Evolutionary conservation across 2,113 vertebrate species (phyloP), one percentile per base, ranked within the genome.

Genomic region (Rhea pennata): DNA sequence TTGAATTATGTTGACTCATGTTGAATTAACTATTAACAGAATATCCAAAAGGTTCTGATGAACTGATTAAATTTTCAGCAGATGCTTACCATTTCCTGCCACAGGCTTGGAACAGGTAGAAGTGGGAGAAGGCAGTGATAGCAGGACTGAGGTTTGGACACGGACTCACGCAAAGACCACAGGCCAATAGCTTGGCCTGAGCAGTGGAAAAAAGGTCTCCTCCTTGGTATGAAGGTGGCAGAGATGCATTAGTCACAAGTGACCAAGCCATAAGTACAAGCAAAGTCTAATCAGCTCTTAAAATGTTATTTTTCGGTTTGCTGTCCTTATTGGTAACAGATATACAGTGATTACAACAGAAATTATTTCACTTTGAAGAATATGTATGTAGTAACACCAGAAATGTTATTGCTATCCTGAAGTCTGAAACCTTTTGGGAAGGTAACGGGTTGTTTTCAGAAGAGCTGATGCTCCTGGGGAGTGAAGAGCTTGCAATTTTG

Each of bases 301-400:
- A 9, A n/a, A 19, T 11, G 9, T 51, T 31, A 40, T 22, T 51
- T 48, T 67, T 31, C 66, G 59, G 29, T 62, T 87, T 77, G 48
- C 50, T 39, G 16, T 70, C 69, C 24, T 58, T 29, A 54, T 40
- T 42, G 40, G 15, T 42, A 24, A 39, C 22, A 62, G 20, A 44
- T 5, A 5, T 15, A 6, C 6, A 42, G n/a, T 0, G 2, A 44
- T 61, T 21, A 8, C 40, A 50, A 10, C 26, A 20, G 24, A 42
- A 56, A 77, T 56, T 10, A 44, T 54, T 71, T 56, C 10, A 15
- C 53, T 54, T 58, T 31, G 14, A 44, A 59, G 42, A 46, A 62
- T 17, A 13, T 3, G 13, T 29, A 31, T 1, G 1, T 23, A 19
- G 53, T 42, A 8, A 46, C 0, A 0, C n/a, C 50, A 53, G 44